These are phyloP conservation scores for Zaprionus camerounensis DNA, from an alignment of 1,140 invertebrate species.

Conservation along the genomic window DNA sequence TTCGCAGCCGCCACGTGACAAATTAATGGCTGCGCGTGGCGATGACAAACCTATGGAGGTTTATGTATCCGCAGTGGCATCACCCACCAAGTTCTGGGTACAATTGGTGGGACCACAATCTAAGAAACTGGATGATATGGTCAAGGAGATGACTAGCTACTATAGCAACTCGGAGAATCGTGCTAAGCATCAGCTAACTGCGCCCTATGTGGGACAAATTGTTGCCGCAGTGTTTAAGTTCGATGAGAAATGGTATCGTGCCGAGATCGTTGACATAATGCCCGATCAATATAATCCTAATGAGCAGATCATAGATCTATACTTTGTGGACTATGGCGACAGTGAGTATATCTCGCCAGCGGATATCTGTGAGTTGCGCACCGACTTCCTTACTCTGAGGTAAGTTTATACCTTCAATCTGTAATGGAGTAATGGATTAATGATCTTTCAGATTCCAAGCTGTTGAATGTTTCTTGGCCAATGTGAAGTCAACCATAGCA, in stretches of 20 bases:
- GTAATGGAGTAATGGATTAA: neutral
- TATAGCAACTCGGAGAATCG: conserved; percentile 88
- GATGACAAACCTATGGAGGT: conserved; percentile 89
- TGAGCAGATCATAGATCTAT: conserved; percentile 87
- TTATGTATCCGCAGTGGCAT: conserved; percentile 91
- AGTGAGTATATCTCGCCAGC: conserved; percentile 87
- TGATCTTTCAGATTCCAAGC: conserved; percentile 86
- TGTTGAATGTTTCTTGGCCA: conserved; percentile 91
- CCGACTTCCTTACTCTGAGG: conserved; percentile 89
- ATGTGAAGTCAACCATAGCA: conserved; percentile 86
- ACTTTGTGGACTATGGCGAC: conserved; percentile 93
- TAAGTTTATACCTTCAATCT: conserved; percentile 49
- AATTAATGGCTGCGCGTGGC: conserved; percentile 72
- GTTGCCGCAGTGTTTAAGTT: conserved; percentile 91
- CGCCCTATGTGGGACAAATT: conserved; percentile 89
- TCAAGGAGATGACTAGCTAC: conserved; percentile 91
- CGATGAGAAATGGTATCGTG: conserved; percentile 89
- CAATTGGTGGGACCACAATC: conserved; percentile 90
- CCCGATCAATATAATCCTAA: conserved; percentile 86
- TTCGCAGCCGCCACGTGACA: conserved; percentile 75
- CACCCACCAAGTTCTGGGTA: conserved; percentile 93
- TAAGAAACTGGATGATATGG: conserved; percentile 89
- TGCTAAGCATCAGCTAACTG: conserved; percentile 86
- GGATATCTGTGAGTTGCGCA: conserved; percentile 88
- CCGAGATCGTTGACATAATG: conserved; percentile 86